These are phyloP conservation scores for Platerodrilus igneus DNA, from an alignment of 2,888 invertebrate genomes.

Conservation along the genomic window DNA sequence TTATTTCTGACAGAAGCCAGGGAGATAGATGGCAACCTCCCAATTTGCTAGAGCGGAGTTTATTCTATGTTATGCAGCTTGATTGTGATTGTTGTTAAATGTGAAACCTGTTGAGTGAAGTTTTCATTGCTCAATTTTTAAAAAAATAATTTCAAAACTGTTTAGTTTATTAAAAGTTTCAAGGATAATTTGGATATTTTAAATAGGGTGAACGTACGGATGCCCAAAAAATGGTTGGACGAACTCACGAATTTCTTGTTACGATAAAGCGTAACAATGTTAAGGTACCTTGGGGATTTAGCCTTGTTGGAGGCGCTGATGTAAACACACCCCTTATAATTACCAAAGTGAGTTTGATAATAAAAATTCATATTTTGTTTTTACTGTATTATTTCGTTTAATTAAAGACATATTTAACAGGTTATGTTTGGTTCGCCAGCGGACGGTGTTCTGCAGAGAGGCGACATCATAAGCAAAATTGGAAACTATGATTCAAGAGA, in stretches of 20 bases:
- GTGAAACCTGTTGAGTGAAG: slow-evolving; percentile 37
- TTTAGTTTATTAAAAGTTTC: too few species aligned
- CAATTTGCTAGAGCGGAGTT: slow-evolving; percentile 26
- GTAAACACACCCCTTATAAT: slow-evolving; percentile 82
- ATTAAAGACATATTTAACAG: slow-evolving; percentile 50
- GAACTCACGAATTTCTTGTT: slow-evolving; percentile 71
- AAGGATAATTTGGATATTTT: too few species aligned
- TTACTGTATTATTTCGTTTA: background rate
- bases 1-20: slow-evolving; percentile 24
- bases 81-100: slow-evolving; percentile 31
- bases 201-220: too few species aligned
- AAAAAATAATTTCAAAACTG: too few species aligned
- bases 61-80: slow-evolving; percentile 25
- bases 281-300: slow-evolving; percentile 78
- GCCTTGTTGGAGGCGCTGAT: slow-evolving; percentile 82
- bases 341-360: slow-evolving; percentile 67
- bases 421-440: slow-evolving; percentile 82
- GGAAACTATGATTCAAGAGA: slow-evolving; percentile 85
- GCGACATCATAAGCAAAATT: slow-evolving; percentile 87
- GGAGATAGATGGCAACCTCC: slow-evolving; percentile 26
- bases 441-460: slow-evolving; percentile 78
- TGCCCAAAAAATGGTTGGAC: slow-evolving; percentile 55
- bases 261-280: slow-evolving; percentile 66
- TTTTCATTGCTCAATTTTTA: slow-evolving; percentile 16
- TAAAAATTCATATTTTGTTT: too few species aligned